Evolutionary conservation across 2,888 invertebrate species (phyloP), one percentile per base, ranked within the genome.

Genomic region (Rhopalosiphum nymphaeae): DNA sequence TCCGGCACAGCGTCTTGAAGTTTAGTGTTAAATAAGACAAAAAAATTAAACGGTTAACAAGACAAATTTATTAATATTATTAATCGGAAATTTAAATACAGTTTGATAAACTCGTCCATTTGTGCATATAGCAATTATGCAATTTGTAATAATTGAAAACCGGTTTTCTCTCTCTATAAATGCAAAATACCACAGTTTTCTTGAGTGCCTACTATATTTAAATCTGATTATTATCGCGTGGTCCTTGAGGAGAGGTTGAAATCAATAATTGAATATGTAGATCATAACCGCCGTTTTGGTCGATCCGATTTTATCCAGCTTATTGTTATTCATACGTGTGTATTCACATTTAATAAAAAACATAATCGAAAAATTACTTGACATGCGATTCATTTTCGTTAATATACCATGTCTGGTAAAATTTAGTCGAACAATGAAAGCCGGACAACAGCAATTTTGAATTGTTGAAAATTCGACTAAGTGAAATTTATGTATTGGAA

Each of bases 121-220:
- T 78, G 67, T 67, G 46, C n/a, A 36, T 49, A 13, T 11, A 7
- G 25, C 78, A 53, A 84, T 84, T 84, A 91, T 84, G 42, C 91
- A 91, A 84, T 91, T 91, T 46, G 67, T 90, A 84, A 84, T 42
- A 84, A 84, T 42, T 49, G 7, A 53, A 91, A 91, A 91, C 91
- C 36, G 21, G 91, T 91, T 84, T 67, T 67, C n/a, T 56, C 29
- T 29, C 29, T 84, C 36, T 1, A 1, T 16, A 85, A 84, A 84
- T 42, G 53, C 42, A 29, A 85, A 91, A 56, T 42, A 42, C 67
- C 67, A 21, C 67, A 49, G 36, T 49, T 90, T 49, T 90, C 49
- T 44, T 7, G 26, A 25, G 25, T 49, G 67, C n/a, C 90, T 67
- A 86, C n/a, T 87, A n/a, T 29, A 88, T 91, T 84, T 78, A 91